Conservation (phyloP, 2,888 invertebrate genomes). For the Ecdyonurus torrentis region DNA sequence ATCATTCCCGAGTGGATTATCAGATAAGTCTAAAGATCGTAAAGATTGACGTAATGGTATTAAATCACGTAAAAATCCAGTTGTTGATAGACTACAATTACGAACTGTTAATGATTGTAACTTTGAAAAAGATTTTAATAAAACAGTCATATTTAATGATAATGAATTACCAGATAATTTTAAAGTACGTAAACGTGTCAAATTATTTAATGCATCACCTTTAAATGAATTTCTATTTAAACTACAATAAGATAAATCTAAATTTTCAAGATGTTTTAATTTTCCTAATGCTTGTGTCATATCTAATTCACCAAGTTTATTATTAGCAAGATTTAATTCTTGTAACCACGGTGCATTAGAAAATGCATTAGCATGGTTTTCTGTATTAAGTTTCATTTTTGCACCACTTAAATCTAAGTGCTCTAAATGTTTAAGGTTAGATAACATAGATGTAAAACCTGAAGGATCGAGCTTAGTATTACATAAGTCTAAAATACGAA, state of each 20-base stretch:
- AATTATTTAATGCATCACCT: constrained; percentile 48
- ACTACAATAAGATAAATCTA: constrained; percentile 51
- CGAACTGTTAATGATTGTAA: not conserved
- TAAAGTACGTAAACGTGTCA: constrained; percentile 43
- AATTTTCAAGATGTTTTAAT: constrained; percentile 41
- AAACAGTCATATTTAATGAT: constrained; percentile 46
- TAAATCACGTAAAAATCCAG: not conserved
- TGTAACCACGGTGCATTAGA: constrained; percentile 36
- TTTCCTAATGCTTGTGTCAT: constrained; percentile 44
- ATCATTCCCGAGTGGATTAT: not conserved
- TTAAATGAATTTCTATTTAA: constrained; percentile 24
- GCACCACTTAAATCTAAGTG: constrained; percentile 37
- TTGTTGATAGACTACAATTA: not conserved
- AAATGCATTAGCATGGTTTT: not conserved
- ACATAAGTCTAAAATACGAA: not conserved
- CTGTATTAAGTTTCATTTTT: not conserved
- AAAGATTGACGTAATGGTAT: not conserved
- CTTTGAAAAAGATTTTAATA: constrained; percentile 37
- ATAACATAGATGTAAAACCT: not conserved
- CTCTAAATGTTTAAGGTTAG: constrained; percentile 27
- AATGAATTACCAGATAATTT: constrained; percentile 49
- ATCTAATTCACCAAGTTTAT: constrained; percentile 44
- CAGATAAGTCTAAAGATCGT: not conserved
- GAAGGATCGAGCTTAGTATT: not conserved
- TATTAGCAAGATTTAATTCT: constrained; percentile 43